phyloP scores from a whole-genome alignment of 2,797 vertebrate genomes.

The Enteromius radiatus region DNA sequence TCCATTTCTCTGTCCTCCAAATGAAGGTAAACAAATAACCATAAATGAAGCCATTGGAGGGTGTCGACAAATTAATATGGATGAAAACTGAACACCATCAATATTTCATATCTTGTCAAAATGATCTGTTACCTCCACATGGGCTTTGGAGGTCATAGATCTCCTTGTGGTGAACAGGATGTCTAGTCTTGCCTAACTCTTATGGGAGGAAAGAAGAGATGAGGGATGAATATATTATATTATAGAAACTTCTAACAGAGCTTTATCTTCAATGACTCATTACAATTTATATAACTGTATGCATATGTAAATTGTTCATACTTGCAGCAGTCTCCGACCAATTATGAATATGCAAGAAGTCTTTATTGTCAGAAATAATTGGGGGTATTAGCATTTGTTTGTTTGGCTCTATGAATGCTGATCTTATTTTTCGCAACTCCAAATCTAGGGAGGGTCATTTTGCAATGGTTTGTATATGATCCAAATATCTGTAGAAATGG shows the following conservation, averaged over 20 bases:
- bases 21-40: conserved; percentile 19
- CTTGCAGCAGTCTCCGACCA: conserved; percentile 68
- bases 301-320: conserved; percentile 62
- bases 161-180: not conserved
- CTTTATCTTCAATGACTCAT: conserved; percentile 47
- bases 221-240: not conserved
- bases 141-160: conserved; percentile 27
- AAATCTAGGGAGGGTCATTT: conserved; percentile 67
- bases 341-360: conserved; percentile 77
- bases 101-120: conserved; percentile 31
- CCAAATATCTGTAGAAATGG: not conserved
- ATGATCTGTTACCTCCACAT: not conserved
- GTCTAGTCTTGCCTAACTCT: not conserved
- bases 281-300: conserved; percentile 46
- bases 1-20: not conserved
- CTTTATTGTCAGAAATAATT: conserved; percentile 74
- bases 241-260: conserved; percentile 28
- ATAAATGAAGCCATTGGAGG: conserved; percentile 15
- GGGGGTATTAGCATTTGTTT: conserved; percentile 81
- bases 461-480: conserved; percentile 54
- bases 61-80: conserved; percentile 16
- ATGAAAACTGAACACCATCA: conserved; percentile 1
- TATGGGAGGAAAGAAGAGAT: not conserved
- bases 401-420: conserved; percentile 77
- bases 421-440: conserved; percentile 72